Base-by-base conservation (phyloP, 2,888 invertebrate species). In the Sarcophaga rosellei region DNA sequence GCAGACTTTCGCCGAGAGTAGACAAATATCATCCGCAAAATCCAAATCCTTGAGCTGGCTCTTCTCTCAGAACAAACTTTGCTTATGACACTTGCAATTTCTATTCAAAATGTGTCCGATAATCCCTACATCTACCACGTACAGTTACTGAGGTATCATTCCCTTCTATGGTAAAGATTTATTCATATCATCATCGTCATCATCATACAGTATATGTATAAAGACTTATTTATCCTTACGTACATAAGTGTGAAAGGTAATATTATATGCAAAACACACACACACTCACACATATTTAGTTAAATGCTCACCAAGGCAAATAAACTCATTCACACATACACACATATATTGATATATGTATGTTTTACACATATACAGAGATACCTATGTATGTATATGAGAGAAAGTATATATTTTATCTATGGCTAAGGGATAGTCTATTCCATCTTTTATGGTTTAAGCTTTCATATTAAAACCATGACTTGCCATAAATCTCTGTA, bases 401-500 rank as follows among this genome's bases (percentile, higher is more conserved):
- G 45, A 57, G 17, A 53, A 53, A 53, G 53, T 53, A 53, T 35
- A 35, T 35, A 35, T 53, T 53, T 53, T 53, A 53, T 53, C 11
- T 3, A 57, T 15, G 6, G 65, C 35, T 35, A 57, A 66, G 10
- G 75, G 73, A 68, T 83, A 70, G 12, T 17, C 59, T 45, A 65
- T 84, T 76, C 47, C 75, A 81, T 73, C 76, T 85, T 77, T 75
- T 81, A 87, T 72, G 74, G 77, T 80, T 84, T 84, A 85, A 86
- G 81, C 79, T 86, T 84, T 85, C 81, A 88, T 83, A 81, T 83
- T 74, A 86, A 74, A 83, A 74, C 86, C 66, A 87, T 83, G 82
- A 85, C 82, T 86, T 86, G 82, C 62, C 81, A 83, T 88, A 88
- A 88, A 88, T 87, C 87, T 81, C 72, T 69, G 77, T 70, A 61